Conservation (phyloP, 35 echinoderm and acorn worm genomes). For the Heliocidaris erythrogramma region DNA sequence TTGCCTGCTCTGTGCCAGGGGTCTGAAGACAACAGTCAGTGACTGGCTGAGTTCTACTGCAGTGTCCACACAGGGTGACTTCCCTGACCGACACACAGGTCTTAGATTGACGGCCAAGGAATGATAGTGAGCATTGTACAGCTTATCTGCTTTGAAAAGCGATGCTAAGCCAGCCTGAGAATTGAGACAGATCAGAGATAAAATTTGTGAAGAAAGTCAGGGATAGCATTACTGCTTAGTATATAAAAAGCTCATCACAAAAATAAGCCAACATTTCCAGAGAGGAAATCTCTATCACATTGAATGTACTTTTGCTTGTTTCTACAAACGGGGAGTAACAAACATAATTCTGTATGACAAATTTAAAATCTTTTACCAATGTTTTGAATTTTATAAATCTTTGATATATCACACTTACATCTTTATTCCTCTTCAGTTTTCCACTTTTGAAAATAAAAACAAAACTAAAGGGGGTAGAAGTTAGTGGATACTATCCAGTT, state of each 20-base stretch:
- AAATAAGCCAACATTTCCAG: background rate
- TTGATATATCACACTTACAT: too few relatives aligned
- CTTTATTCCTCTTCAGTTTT: too few relatives aligned
- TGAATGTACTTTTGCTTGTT: background rate
- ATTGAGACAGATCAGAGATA: background rate
- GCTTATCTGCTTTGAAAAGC: slow-evolving; percentile 81
- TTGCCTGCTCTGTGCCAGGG: slow-evolving; percentile 39
- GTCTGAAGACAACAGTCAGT: slow-evolving; percentile 78
- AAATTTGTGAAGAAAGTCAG: background rate
- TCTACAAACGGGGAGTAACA: too few relatives aligned
- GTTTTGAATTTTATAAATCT: too few relatives aligned
- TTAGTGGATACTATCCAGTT: too few relatives aligned
- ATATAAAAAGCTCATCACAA: background rate
- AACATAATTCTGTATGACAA: too few relatives aligned
- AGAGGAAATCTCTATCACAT: background rate
- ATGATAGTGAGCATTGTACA: slow-evolving; percentile 99
- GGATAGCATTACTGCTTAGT: background rate
- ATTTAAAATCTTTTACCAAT: too few relatives aligned
- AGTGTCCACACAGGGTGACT: slow-evolving; percentile 65
- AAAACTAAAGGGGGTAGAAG: too few relatives aligned
- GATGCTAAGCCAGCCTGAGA: slow-evolving; percentile 86
- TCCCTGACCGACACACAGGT: slow-evolving; percentile 72
- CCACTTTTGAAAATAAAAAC: too few relatives aligned
- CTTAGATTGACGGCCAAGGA: slow-evolving; percentile 81
- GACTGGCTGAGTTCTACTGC: slow-evolving; percentile 81